Base-by-base conservation (phyloP, 2,888 invertebrate genomes). In the Andrena trimmerana region DNA sequence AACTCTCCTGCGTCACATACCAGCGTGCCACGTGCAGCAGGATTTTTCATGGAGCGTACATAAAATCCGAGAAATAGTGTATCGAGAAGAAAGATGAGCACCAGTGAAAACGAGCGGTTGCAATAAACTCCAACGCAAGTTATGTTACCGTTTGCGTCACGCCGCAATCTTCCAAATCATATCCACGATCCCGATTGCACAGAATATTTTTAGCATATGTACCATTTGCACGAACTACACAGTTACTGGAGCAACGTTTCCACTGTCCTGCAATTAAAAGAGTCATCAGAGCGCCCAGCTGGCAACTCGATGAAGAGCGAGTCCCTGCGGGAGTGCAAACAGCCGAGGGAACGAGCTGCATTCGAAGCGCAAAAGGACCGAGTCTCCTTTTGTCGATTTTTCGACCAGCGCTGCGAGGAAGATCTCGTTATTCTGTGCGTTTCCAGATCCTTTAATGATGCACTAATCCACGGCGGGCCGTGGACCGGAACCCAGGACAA, bases 361-460 rank as follows among this genome's bases (percentile, higher is more conserved):
- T 24, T 50, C 27, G 8, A 27, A 20, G 20, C 57, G 57, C 73
- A 59, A 74, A 57, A 50, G 48, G 24, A 27, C 71, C 60, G n/a
- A 33, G 8, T 16, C 36, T 33, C 24, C 65, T 60, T 73, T 73
- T 69, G 73, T 65, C 73, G 69, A 68, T 73, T 59, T 52, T 80
- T 72, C 66, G 7, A 2, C 57, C 24, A 13, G 29, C 27, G 48
- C 0, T 8, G n/a, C 33, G 36, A 48, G 65, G 57, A 69, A 68
- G 60, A 81, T 76, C 72, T 60, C 50, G 72, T 81, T 76, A 68
- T 69, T 24, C 54, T 27, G 20, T 31, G 59, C 81, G 66, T 77
- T 52, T 36, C n/a, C 42, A 65, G 16, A 57, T 73, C 76, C 72
- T 83, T 83, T 83, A 83, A 83, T 70, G 76, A 82, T 73, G 77